phyloP scores from a whole-genome alignment of 2,797 vertebrate species.

The Chloroceryle amazona region DNA sequence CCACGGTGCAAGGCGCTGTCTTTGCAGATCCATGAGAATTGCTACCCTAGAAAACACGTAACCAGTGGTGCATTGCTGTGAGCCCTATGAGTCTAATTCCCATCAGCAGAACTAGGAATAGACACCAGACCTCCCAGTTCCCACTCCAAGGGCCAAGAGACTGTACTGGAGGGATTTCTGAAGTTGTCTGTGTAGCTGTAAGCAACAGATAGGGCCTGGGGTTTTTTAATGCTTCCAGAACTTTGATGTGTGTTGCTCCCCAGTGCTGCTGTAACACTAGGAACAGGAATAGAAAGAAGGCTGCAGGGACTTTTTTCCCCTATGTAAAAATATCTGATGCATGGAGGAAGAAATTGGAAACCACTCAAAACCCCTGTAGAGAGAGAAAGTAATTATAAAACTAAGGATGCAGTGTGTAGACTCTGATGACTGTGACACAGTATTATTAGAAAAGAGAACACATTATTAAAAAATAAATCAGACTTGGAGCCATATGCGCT shows the following conservation, averaged over 20 bases:
- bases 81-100: background rate
- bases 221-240: background rate
- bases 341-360: conserved; percentile 15
- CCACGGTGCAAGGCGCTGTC: background rate
- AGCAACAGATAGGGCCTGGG: background rate
- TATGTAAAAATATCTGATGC: conserved; percentile 23
- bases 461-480: conserved; percentile 12
- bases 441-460: background rate
- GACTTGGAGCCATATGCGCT: background rate
- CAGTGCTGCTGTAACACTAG: conserved; percentile 1
- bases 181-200: conserved; percentile 2
- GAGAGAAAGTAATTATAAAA: conserved; percentile 38
- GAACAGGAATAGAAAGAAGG: background rate
- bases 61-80: background rate
- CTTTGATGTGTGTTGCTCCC: conserved; percentile 20
- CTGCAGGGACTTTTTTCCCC: background rate
- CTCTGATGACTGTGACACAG: background rate
- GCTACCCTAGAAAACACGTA: background rate
- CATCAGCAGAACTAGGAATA: background rate
- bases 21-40: background rate
- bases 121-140: background rate
- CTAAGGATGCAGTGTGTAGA: background rate
- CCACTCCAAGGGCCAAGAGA: background rate
- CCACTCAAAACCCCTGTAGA: conserved; percentile 8
- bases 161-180: background rate